Base-by-base conservation (phyloP, 1,140 invertebrate species). In the Scylla paramamosain region DNA sequence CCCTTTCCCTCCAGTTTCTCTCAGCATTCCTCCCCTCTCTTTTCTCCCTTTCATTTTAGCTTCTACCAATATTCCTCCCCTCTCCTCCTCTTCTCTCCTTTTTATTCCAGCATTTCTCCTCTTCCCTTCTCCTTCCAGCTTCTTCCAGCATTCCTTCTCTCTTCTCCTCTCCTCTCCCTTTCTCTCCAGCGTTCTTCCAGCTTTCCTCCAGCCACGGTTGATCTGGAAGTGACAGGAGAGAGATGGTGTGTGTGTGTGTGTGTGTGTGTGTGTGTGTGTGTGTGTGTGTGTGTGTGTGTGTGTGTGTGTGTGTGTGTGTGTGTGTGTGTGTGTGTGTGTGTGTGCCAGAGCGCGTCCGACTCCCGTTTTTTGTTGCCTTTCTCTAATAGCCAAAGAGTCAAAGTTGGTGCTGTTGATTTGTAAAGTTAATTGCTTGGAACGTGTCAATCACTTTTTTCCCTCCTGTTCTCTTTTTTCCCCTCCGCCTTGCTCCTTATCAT, bases 251-350 rank as follows among this genome's bases (percentile, higher is more conserved):
- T 48, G 46, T 48, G 46, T 48, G 46, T 48, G 46, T 48, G 46
- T 48, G 46, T 48, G 46, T 48, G 46, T 48, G 46, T 48, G 46
- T 7, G 46, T 48, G 46, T 14, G 86, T 2, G 86, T 87, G 28
- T 16, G 14, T 87, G 86, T 87, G 86, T 87, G 86, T 87, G 86
- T 88, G 86, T 88, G 86, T 88, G 84, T 31, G 86, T 88, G 86
- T 88, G 86, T 88, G 29, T 32, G 86, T 88, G 86, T 88, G 86
- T 88, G 86, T 88, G 14, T 88, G 86, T 88, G 86, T 88, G 87
- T 89, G 87, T 89, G 87, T 89, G 31, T 89, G 87, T 89, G 87
- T 89, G 87, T 89, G 87, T 89, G 87, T 39, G 87, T 39, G 87
- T 77, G 67, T 77, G n/a, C 3, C 67, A 77, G 67, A 77, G 67